phyloP scores from a whole-genome alignment of 1,140 invertebrate genomes.

The Cryptotermes secundus region DNA sequence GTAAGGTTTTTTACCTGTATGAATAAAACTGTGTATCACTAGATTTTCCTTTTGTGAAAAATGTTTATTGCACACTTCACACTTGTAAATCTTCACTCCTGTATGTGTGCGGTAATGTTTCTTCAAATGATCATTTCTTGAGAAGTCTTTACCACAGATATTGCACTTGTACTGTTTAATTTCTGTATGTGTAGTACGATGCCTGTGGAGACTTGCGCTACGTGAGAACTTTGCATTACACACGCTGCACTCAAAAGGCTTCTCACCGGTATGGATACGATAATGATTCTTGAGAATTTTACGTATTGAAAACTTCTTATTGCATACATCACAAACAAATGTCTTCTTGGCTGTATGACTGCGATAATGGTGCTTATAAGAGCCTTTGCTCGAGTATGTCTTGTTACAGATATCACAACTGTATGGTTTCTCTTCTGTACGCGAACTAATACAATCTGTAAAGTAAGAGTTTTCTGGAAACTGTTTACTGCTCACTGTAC shows the following conservation, averaged over 20 bases:
- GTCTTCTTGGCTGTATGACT: not conserved
- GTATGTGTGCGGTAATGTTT: constrained; percentile 48
- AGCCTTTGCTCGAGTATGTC: not conserved
- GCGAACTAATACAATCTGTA: too few relatives aligned
- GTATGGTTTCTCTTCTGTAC: not conserved
- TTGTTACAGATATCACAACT: not conserved
- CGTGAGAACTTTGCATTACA: not conserved
- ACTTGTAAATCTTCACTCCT: not conserved
- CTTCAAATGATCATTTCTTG: constrained; percentile 52
- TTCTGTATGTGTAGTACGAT: not conserved
- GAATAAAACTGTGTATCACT: not conserved
- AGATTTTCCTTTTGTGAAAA: not conserved
- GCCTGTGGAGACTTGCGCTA: not conserved
- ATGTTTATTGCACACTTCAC: not conserved
- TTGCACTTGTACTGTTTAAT: constrained; percentile 38
- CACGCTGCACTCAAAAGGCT: not conserved
- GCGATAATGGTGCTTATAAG: not conserved
- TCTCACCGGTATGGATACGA: not conserved
- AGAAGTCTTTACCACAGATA: constrained; percentile 49
- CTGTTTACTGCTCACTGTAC: too few relatives aligned
- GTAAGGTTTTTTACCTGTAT: not conserved
- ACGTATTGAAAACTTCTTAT: not conserved
- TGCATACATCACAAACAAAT: not conserved
- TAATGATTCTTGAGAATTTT: not conserved
- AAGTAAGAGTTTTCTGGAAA: too few relatives aligned